Evolutionary conservation across 1,140 invertebrate genomes (phyloP).

Genomic region (Euschistus heros): DNA sequence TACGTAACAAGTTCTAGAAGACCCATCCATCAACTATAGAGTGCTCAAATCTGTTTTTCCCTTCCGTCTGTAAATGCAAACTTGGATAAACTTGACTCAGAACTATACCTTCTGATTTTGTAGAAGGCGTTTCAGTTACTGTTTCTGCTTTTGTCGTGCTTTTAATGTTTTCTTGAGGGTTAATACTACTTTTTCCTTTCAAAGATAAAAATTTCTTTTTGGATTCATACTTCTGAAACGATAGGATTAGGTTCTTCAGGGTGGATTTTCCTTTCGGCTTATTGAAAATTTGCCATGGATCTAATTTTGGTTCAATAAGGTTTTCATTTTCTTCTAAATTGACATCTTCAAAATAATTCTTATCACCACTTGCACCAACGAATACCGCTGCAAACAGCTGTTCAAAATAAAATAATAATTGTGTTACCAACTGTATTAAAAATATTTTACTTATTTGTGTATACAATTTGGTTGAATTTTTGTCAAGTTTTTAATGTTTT

Average conservation of each 20-base stretch:
- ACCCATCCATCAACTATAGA: slow-evolving; percentile 20
- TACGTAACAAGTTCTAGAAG: background rate
- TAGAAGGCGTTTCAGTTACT: background rate
- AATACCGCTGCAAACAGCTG: background rate
- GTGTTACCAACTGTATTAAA: background rate
- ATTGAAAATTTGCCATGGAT: slow-evolving; percentile 3
- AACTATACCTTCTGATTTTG: background rate
- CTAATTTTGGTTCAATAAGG: slow-evolving; percentile 14
- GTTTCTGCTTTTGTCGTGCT: background rate
- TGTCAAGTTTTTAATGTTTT: no score
- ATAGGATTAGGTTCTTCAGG: background rate
- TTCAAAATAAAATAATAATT: slow-evolving; percentile 4
- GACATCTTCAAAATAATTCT: background rate
- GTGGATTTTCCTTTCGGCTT: slow-evolving; percentile 15
- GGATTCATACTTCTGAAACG: background rate
- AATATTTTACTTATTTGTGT: no score
- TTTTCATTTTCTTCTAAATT: slow-evolving; percentile 12
- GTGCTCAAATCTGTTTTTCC: slow-evolving; percentile 8
- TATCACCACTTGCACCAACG: background rate
- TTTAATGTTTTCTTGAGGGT: background rate
- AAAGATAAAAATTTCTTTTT: background rate
- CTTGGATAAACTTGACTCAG: background rate
- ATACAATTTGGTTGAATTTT: no score
- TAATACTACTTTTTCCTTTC: background rate
- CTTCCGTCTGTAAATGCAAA: background rate